Evolutionary conservation across 2,888 invertebrate genomes (phyloP), one percentile per base, ranked within the genome.

Genomic region (Calliscelio sp.): DNA sequence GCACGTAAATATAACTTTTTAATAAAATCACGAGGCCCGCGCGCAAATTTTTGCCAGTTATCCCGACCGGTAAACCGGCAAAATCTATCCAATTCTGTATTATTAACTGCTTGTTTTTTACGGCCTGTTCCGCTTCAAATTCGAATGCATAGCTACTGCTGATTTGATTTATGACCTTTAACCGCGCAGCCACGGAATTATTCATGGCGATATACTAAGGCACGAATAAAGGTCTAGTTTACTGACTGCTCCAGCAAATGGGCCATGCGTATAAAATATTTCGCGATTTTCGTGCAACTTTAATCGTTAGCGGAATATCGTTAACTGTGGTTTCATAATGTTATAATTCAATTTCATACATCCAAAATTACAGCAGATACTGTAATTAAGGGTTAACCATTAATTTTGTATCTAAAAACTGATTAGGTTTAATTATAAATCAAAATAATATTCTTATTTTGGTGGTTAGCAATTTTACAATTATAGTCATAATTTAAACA

Each of bases 141-240:
- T 44, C 65, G 61, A 55, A 53, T 53, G 46, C 44, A 25, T 16
- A 11, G 55, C 24, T 51, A 70, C 28, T 32, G 61, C 79, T 63
- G 63, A 79, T 79, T 71, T 79, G 79, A 79, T 79, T 79, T 71
- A 79, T 79, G 71, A 71, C 71, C 57, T 77, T 57, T 57, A 57
- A 63, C 74, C 57, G 57, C 65, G 57, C 35, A 16, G 41, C 41
- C 61, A 35, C 18, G 38, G 22, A 71, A 79, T 70, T 63, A 79
- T 79, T 79, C 61, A 70, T 41, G 44, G 68, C 35, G 49, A 63
- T 65, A 25, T 16, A 65, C 55, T 79, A 71, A 79, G 63, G 53
- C 24, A 22, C 28, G 70, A 55, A 66, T 65, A 22, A 78, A 66
- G 61, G 55, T 63, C 65, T 63, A 46, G 55, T 79, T 55, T 70